Conservation (phyloP, 2,888 invertebrate genomes). For the Leptopilina drosophilae region DNA sequence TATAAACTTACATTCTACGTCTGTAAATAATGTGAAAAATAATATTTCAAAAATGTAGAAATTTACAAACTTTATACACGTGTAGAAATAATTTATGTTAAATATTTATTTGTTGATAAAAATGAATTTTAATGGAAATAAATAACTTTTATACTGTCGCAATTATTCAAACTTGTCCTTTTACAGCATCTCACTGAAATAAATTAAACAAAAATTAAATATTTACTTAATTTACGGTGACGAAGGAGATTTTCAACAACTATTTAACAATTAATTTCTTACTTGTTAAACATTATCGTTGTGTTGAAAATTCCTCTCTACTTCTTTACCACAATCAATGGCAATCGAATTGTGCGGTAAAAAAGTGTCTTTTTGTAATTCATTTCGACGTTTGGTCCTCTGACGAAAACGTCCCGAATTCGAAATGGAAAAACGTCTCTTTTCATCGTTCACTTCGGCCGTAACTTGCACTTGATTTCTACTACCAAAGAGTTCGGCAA, state of each 20-base stretch:
- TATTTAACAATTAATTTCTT: not conserved
- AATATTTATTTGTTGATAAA: constrained; percentile 4
- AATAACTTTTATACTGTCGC: constrained; percentile 20
- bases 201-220: not conserved
- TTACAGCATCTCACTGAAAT: constrained; percentile 11
- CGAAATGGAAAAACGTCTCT: constrained; percentile 49
- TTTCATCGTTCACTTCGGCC: constrained; percentile 44
- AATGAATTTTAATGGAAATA: constrained; percentile 14
- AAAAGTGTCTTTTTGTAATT: constrained; percentile 51
- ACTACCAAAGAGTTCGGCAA: constrained; percentile 50
- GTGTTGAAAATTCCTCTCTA: not conserved
- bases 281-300: constrained; percentile 10
- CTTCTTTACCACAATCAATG: not conserved
- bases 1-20: constrained; percentile 7
- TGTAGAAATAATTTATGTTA: not conserved
- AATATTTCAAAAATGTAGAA: constrained; percentile 1
- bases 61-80: not conserved
- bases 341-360: constrained; percentile 25
- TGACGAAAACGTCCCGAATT: constrained; percentile 51
- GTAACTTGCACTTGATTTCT: constrained; percentile 51
- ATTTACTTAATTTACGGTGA: no score
- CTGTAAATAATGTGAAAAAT: constrained; percentile 27
- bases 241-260: no score
- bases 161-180: no score
- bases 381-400: constrained; percentile 41